Evolutionary conservation across 2,113 vertebrate species (phyloP).

Genomic region (Hucho hucho): DNA sequence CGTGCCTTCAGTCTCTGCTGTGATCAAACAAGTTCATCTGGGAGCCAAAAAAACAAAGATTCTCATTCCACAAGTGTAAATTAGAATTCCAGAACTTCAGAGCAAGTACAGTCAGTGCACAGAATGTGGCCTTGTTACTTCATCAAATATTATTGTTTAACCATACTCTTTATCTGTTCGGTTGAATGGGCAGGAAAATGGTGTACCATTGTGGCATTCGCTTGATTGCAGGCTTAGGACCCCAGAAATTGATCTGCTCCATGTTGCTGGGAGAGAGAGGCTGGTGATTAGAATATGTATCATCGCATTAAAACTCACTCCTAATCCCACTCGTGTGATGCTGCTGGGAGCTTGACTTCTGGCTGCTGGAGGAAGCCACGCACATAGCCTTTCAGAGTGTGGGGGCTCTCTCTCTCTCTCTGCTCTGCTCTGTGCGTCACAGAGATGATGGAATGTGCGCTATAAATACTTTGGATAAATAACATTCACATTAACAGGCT

Average conservation of each 20-base stretch:
- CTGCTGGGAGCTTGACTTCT: not conserved
- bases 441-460: conserved; percentile 5
- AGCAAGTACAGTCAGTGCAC: not conserved
- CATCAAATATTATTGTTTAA: conserved; percentile 2
- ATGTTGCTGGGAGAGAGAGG: conserved; percentile 8
- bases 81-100: conserved; percentile 12
- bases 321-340: conserved; percentile 8
- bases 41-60: conserved; percentile 15
- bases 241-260: conserved; percentile 18
- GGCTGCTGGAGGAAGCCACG: conserved; percentile 1
- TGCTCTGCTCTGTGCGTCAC: not conserved
- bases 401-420: not conserved
- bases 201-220: conserved; percentile 1
- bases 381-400: conserved; percentile 6
- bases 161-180: not conserved
- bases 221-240: conserved; percentile 14
- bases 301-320: conserved; percentile 2
- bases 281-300: conserved; percentile 25
- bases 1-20: conserved; percentile 46
- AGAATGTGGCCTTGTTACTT: not conserved
- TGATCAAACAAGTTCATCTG: conserved; percentile 55
- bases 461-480: conserved; percentile 20
- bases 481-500: conserved; percentile 16
- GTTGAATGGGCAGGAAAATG: conserved; percentile 13
- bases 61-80: conserved; percentile 21